Base-by-base conservation (phyloP, 2,113 vertebrate species). In the Pelmatolapia mariae region DNA sequence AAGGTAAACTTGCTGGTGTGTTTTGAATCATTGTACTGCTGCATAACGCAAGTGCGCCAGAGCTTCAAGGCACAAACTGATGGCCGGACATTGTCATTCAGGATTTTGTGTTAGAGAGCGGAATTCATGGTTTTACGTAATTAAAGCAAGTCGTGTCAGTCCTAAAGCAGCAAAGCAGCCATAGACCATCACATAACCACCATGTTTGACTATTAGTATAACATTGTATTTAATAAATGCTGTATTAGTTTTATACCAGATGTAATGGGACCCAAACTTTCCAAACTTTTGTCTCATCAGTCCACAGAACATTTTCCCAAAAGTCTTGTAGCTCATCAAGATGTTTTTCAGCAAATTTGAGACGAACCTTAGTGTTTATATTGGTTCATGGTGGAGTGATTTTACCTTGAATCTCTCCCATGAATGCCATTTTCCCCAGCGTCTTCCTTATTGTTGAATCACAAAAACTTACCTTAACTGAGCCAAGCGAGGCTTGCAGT, bases 1-100 rank as follows among this genome's bases (percentile, higher is more conserved):
- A 22, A 71, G 36, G 63, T 71, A n/a, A 40, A 71, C n/a, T 24
- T 71, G n/a, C 66, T 71, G 66, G 36, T 43, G 10, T 66, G 61
- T n/a, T 40, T 71, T 43, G 36, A 22, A 15, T 71, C 36, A 43
- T 71, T 71, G 63, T 40, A 1, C n/a, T 43, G n/a, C 12, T 71
- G 36, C 66, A 71, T 24, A 71, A 43, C 36, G 2, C 36, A 40
- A 71, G 7, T 43, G 36, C 1, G 1, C 66, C n/a, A 43, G 66
- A 43, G 3, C 66, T 43, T 71, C 36, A 43, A 40, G 66, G 2
- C 66, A 24, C 66, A 24, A 43, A 43, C 66, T 71, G 36, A 24
- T 40, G n/a, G 36, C 36, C 2, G 18, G 10, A 36, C 59, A 68
- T 68, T 68, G 7, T 68, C 36, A 38, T 68, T 68, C 63, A 40